Percentiles rank a stretch among this genome's conserved stretches.
These are phyloP conservation scores for Drosophila neonasuta DNA, from an alignment of 2,888 invertebrate genomes.

Conservation along the genomic window DNA sequence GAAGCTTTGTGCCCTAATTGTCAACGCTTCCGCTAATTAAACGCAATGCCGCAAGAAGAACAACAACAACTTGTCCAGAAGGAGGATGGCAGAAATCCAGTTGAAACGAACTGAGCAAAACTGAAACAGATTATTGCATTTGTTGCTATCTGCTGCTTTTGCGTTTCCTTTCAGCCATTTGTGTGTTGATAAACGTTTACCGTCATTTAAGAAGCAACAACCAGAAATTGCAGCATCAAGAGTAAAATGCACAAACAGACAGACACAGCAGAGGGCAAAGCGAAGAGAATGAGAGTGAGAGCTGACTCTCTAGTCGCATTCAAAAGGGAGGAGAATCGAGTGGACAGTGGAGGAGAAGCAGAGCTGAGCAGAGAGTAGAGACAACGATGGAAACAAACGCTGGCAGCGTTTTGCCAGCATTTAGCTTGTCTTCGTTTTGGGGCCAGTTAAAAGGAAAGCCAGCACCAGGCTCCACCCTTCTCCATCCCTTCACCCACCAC, in stretches of 20 bases:
- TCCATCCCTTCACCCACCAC: not conserved
- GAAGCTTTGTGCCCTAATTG: constrained; percentile 31
- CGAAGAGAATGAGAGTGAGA: constrained; percentile 6
- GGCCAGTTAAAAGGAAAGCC: constrained; percentile 18
- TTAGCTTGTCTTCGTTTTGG: constrained; percentile 38
- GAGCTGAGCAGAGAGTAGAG: not conserved
- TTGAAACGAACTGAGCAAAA: constrained; percentile 27
- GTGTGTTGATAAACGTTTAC: constrained; percentile 65
- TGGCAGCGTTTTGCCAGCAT: constrained; percentile 42
- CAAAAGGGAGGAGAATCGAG: constrained; percentile 10
- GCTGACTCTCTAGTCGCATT: constrained; percentile 28
- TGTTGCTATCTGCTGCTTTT: constrained; percentile 31
- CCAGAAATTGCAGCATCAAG: constrained; percentile 29
- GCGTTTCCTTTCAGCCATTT: constrained; percentile 23
- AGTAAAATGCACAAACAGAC: constrained; percentile 38
- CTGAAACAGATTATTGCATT: constrained; percentile 61
- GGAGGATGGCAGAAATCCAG: constrained; percentile 1
- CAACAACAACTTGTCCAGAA: not conserved
- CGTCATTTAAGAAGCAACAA: constrained; percentile 59
- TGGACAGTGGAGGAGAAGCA: constrained; percentile 18
- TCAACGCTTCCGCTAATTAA: constrained; percentile 52
- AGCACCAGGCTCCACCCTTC: not conserved
- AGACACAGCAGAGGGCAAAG: constrained; percentile 11
- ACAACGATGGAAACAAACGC: constrained; percentile 31
- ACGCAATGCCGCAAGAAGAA: constrained; percentile 18